Conservation (phyloP, 2,888 invertebrate genomes). For the Tubiluchus corallicola region DNA sequence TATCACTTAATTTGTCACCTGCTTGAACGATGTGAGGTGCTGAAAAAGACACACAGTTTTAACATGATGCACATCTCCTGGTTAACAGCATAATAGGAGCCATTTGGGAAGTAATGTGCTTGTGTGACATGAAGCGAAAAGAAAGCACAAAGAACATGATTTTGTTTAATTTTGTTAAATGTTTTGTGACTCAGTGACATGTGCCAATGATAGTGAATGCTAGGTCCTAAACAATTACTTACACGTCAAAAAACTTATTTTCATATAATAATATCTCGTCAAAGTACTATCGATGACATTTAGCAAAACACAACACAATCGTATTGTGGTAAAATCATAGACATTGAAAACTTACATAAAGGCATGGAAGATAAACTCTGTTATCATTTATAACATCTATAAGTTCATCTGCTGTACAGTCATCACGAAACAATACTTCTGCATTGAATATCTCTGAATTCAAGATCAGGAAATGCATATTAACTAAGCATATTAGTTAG, state of each 20-base stretch:
- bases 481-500: background rate
- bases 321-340: background rate
- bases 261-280: background rate
- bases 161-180: too few species aligned
- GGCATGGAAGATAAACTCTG: constrained; percentile 82
- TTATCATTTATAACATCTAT: constrained; percentile 95
- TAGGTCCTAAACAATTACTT: background rate
- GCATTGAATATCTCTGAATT: constrained; percentile 34
- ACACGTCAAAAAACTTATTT: constrained; percentile 7
- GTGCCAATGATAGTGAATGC: too few species aligned
- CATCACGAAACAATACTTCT: constrained; percentile 76
- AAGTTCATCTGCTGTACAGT: constrained; percentile 83
- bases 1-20: too few species aligned
- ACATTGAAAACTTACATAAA: constrained; percentile 44
- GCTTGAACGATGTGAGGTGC: too few species aligned
- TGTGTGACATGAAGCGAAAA: too few species aligned
- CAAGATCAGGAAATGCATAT: background rate
- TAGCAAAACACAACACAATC: constrained; percentile 2
- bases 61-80: too few species aligned
- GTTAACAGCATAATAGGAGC: too few species aligned
- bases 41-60: too few species aligned
- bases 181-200: too few species aligned
- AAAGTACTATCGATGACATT: too few species aligned
- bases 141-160: too few species aligned
- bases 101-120: too few species aligned